phyloP scores from a whole-genome alignment of 2,113 vertebrate genomes.

The Neotoma lepida region DNA sequence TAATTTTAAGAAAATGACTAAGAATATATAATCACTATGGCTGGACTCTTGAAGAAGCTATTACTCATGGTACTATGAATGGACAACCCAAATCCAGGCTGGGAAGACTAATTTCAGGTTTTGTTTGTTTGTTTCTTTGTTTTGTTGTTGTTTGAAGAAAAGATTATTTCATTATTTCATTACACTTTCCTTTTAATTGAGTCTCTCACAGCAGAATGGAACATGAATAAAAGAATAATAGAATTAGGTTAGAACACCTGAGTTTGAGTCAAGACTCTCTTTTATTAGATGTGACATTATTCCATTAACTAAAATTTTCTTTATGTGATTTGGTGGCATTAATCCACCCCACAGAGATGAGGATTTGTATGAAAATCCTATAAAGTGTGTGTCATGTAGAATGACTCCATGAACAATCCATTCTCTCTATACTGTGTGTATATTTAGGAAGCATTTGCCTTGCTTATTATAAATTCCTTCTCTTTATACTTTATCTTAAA shows the following conservation, averaged over 20 bases:
- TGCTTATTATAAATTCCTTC: background rate
- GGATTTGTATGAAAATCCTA: conserved; percentile 30
- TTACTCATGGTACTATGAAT: background rate
- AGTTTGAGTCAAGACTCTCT: background rate
- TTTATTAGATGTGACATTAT: background rate
- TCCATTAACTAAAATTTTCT: conserved; percentile 18
- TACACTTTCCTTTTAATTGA: background rate
- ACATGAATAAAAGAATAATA: background rate
- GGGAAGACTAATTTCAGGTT: background rate
- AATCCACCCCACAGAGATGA: background rate
- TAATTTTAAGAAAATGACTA: background rate
- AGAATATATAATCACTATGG: background rate
- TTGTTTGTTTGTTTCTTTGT: background rate
- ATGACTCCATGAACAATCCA: background rate
- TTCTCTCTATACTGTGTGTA: background rate
- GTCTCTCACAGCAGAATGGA: background rate
- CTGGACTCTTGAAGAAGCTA: background rate
- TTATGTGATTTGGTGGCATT: background rate
- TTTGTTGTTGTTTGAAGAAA: background rate
- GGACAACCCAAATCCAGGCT: background rate
- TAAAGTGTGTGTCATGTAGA: background rate
- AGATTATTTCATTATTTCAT: background rate
- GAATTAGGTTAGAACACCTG: conserved; percentile 18
- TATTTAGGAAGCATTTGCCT: background rate
- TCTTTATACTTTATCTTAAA: conserved; percentile 10